Conservation (phyloP, 2,888 invertebrate species). For the Ceraclea dissimilis region DNA sequence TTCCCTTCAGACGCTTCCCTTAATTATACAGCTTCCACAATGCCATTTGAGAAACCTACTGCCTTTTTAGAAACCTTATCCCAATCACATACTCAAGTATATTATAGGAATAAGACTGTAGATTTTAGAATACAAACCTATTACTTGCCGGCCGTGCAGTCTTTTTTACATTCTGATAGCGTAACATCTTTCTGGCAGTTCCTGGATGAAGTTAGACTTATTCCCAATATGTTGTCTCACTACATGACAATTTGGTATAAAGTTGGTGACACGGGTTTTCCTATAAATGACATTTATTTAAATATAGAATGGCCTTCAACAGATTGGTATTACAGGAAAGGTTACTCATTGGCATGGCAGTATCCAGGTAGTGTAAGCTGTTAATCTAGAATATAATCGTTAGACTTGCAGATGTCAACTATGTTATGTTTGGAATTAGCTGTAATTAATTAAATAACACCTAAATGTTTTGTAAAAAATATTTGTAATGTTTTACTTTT, state of each 20-base stretch:
- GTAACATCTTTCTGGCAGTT: background rate
- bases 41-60: no score
- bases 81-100: no score
- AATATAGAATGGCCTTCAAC: background rate
- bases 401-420: no score
- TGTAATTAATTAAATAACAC: no score
- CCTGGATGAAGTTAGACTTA: background rate
- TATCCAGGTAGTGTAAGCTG: background rate
- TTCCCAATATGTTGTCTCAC: background rate
- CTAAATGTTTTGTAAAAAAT: no score
- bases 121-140: background rate
- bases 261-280: background rate
- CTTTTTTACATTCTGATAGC: background rate
- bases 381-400: no score
- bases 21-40: no score
- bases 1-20: no score
- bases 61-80: no score
- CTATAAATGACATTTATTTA: background rate
- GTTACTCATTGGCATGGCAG: background rate
- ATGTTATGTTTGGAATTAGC: no score
- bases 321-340: background rate
- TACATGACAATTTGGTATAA: background rate
- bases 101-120: background rate
- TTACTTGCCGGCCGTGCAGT: background rate
- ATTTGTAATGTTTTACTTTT: no score